A percentile compares a stretch with the other conserved stretches of the same genome.
phyloP scores from a whole-genome alignment of 1,140 invertebrate species.

The Papilio helenus region DNA sequence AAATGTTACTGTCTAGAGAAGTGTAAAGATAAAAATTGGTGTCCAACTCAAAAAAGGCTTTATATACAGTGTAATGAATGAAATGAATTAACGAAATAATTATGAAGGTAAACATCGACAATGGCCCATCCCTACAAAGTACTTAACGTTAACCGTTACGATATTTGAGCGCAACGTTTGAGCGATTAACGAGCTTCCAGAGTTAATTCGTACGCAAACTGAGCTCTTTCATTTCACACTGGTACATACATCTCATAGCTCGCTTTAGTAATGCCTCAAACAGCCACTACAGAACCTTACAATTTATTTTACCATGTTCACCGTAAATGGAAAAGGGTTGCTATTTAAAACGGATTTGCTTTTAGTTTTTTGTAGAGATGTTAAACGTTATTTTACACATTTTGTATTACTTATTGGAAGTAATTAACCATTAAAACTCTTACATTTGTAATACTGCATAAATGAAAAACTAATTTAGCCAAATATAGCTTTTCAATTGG shows the following conservation, averaged over 20 bases:
- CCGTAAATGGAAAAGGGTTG: slow-evolving; percentile 8
- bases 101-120: slow-evolving; percentile 3
- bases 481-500: too few relatives aligned
- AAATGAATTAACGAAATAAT: too few relatives aligned
- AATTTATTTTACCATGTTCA: slow-evolving; percentile 4
- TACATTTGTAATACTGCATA: too few relatives aligned
- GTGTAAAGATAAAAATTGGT: not conserved
- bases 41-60: not conserved
- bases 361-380: not conserved
- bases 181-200: slow-evolving; percentile 20
- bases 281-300: not conserved
- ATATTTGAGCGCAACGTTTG: slow-evolving; percentile 21
- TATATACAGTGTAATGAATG: not conserved
- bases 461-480: too few relatives aligned
- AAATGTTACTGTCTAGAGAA: not conserved
- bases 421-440: too few relatives aligned
- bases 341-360: slow-evolving; percentile 22
- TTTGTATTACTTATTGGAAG: not conserved
- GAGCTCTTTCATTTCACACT: slow-evolving; percentile 5
- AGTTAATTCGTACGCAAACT: slow-evolving; percentile 19
- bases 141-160: slow-evolving; percentile 21
- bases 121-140: slow-evolving; percentile 4
- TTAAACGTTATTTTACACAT: not conserved
- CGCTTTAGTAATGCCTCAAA: slow-evolving; percentile 1
- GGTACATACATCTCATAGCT: not conserved